Evolutionary conservation across 2,888 invertebrate species (phyloP).

Genomic region (Danaus chrysippus): DNA sequence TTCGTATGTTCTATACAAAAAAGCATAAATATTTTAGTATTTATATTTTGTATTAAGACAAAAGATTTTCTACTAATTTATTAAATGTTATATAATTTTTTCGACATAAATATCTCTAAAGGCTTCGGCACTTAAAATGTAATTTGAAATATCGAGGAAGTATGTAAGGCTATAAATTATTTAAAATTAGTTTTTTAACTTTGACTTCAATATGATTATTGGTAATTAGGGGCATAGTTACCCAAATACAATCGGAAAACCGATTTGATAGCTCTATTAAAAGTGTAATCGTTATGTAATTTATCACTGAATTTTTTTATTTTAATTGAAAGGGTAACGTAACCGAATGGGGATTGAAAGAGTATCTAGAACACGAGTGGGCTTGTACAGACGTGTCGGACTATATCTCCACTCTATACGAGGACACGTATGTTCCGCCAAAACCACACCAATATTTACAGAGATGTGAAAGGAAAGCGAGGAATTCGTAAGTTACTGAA

Average conservation of each 20-base stretch:
- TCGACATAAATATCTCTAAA: no score
- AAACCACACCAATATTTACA: constrained; percentile 56
- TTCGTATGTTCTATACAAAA: constrained; percentile 48
- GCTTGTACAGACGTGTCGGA: constrained; percentile 68
- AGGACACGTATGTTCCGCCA: constrained; percentile 63
- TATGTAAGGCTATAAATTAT: no score
- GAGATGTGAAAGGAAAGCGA: constrained; percentile 50
- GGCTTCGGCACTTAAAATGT: no score
- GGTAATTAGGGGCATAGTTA: no score
- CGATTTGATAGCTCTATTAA: background rate
- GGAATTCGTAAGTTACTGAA: constrained; percentile 48
- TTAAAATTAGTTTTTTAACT: no score
- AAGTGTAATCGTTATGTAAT: background rate
- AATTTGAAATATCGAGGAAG: no score
- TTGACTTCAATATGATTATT: no score
- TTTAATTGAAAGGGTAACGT: constrained; percentile 59
- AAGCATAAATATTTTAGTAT: no score
- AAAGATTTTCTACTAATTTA: no score
- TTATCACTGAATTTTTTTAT: background rate
- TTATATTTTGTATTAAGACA: background rate
- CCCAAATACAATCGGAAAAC: no score
- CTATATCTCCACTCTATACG: constrained; percentile 56
- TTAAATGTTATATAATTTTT: no score
- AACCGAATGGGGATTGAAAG: constrained; percentile 68
- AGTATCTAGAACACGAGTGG: constrained; percentile 65